Percentiles rank a stretch among this genome's conserved stretches.
These are phyloP conservation scores for Myxocyprinus asiaticus DNA, from an alignment of 2,113 vertebrate species.

Conservation along the genomic window DNA sequence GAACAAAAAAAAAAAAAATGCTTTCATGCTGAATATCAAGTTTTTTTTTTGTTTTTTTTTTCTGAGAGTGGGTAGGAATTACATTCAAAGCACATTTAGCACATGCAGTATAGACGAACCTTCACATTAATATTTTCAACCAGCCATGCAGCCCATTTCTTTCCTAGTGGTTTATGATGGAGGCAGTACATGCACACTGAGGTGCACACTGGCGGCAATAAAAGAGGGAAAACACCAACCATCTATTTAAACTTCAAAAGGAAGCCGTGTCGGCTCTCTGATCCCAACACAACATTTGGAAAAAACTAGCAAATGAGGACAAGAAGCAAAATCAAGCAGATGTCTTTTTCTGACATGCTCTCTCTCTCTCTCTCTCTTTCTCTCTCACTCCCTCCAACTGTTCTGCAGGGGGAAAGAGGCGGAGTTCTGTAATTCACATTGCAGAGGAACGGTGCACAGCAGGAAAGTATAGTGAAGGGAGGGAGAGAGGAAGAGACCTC, in stretches of 20 bases:
- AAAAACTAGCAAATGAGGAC: constrained; percentile 47
- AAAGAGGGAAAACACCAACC: constrained; percentile 32
- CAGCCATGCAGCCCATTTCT: constrained; percentile 20
- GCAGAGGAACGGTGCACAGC: constrained; percentile 49
- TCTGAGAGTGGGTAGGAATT: not conserved
- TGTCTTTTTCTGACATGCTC: constrained; percentile 27
- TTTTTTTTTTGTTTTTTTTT: no score
- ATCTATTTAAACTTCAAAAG: constrained; percentile 51
- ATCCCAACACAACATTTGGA: constrained; percentile 35
- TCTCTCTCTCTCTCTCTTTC: constrained; percentile 38
- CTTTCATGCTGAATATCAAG: constrained; percentile 30
- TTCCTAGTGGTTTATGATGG: constrained; percentile 24
- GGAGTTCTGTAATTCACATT: constrained; percentile 64
- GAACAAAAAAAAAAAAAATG: constrained; percentile 16
- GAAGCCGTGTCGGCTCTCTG: constrained; percentile 39
- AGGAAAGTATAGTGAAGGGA: constrained; percentile 57
- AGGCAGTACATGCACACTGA: constrained; percentile 12
- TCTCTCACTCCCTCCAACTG: not conserved
- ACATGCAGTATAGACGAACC: constrained; percentile 7
- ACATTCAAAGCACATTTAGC: constrained; percentile 41
- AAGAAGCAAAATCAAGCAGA: constrained; percentile 48
- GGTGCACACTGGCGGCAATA: constrained; percentile 23
- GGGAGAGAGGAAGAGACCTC: constrained; percentile 39
- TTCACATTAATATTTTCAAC: constrained; percentile 39
- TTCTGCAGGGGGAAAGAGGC: constrained; percentile 55